phyloP scores from a whole-genome alignment of 2,888 invertebrate genomes.

The Bimastos eiseni region DNA sequence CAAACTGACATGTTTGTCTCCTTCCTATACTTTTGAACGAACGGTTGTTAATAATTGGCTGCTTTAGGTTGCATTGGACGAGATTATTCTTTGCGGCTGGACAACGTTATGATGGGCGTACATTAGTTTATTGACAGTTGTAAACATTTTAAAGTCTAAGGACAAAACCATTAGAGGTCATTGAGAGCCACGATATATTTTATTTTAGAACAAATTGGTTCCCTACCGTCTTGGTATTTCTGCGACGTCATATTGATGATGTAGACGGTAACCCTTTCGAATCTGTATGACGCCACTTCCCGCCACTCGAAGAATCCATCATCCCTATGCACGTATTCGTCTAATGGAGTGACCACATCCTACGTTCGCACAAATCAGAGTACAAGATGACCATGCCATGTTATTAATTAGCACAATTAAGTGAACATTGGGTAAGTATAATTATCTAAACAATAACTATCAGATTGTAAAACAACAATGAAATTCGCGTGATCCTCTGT shows the following conservation, averaged over 20 bases:
- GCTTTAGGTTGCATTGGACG: too few relatives aligned
- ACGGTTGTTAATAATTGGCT: too few relatives aligned
- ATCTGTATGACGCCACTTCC: slow-evolving; percentile 31
- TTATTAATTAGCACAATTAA: too few relatives aligned
- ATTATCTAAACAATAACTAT: background rate
- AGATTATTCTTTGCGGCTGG: too few relatives aligned
- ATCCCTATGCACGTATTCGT: slow-evolving; percentile 36
- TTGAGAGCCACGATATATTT: background rate
- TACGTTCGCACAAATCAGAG: background rate
- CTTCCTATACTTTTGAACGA: too few relatives aligned
- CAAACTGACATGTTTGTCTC: too few relatives aligned
- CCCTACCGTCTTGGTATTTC: slow-evolving; percentile 24
- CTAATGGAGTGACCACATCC: slow-evolving; percentile 37
- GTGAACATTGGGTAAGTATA: background rate
- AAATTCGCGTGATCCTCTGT: background rate
- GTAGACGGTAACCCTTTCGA: slow-evolving; percentile 33
- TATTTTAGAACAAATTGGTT: background rate
- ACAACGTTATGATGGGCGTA: too few relatives aligned
- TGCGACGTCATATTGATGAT: slow-evolving; percentile 42
- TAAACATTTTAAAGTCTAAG: background rate
- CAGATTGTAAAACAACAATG: background rate
- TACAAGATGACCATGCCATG: background rate
- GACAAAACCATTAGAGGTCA: background rate
- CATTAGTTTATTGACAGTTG: background rate
- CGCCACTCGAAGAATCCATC: slow-evolving; percentile 33